Base-by-base conservation (phyloP, 2,888 invertebrate species). In the Cataglyphis rosenhaueri region DNA sequence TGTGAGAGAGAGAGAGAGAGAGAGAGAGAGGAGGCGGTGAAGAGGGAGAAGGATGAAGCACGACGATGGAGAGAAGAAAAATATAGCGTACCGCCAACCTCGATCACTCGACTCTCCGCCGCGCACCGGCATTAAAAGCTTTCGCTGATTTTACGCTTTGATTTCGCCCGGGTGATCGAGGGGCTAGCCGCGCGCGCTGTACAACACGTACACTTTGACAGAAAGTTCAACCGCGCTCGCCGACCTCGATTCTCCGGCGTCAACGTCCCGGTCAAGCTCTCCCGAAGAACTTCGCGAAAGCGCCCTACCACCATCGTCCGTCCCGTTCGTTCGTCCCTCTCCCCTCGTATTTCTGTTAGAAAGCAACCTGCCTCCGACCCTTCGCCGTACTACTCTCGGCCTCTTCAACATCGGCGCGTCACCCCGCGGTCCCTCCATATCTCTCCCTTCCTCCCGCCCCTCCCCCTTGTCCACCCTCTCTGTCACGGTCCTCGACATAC, bases 141-240 rank as follows among this genome's bases (percentile, higher is more conserved):
- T 90, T 87, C 64, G 79, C 64, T 85, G 88, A 89, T 87, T 86
- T 87, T 84, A 85, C 85, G 87, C 92, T 91, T 91, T 91, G 91
- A 91, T 89, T 91, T 86, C 84, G 71, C 76, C 78, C 81, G 65
- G 76, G 87, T 81, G 85, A 86, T 86, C 84, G 86, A 61, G 83
- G 81, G 81, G 57, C 75, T 73, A 74, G 68, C 81, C 68, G 78
- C 52, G 52, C 52, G n/a, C n/a, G 52, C 48, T 59, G 75, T 66
- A 81, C 79, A 65, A 84, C 76, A 81, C 86, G 68, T 68, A 66
- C 82, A 74, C 88, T 88, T 87, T 87, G 86, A 85, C 87, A 55
- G 78, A 88, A 88, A 87, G 87, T 89, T 89, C 81, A 85, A 88
- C 84, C 87, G 74, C 76, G 74, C 76, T 71, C 86, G 81, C 41